Conservation (phyloP, 2,113 vertebrate species). For the Chaetodon auriga region DNA sequence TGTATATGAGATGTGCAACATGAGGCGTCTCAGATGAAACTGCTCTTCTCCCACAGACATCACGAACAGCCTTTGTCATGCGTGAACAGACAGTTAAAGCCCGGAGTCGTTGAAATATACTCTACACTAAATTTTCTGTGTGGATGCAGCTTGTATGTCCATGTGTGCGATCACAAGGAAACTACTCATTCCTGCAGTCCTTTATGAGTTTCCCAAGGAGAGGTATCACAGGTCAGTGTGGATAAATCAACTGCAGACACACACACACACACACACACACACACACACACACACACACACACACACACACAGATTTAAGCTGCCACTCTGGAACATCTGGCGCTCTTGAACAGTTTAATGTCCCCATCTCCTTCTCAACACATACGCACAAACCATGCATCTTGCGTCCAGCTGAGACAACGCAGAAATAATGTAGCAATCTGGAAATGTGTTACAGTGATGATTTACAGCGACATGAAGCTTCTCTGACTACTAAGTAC, state of each 20-base stretch:
- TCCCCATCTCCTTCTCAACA: conserved; percentile 11
- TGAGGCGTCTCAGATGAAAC: not conserved
- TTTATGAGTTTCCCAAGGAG: not conserved
- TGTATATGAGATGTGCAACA: conserved; percentile 2
- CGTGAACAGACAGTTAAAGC: not conserved
- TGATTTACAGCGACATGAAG: not conserved
- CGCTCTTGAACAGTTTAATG: conserved; percentile 18
- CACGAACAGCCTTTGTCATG: not conserved
- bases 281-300: not conserved
- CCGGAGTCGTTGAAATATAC: not conserved
- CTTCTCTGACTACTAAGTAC: conserved; percentile 1
- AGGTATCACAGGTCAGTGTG: conserved; percentile 14
- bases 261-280: not conserved
- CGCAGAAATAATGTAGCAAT: conserved; percentile 6
- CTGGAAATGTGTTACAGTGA: conserved; percentile 14
- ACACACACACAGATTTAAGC: conserved; percentile 1
- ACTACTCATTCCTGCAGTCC: not conserved
- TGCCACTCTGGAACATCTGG: conserved; percentile 55
- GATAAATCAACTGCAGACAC: conserved; percentile 21
- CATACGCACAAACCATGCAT: not conserved
- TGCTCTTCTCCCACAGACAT: not conserved
- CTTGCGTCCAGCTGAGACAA: conserved; percentile 34
- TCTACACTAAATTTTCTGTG: not conserved
- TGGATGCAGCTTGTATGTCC: not conserved
- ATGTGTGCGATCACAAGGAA: conserved; percentile 1